Evolutionary conservation across 2,797 vertebrate species (phyloP).

Genomic region (Ctenosaura bakeri): DNA sequence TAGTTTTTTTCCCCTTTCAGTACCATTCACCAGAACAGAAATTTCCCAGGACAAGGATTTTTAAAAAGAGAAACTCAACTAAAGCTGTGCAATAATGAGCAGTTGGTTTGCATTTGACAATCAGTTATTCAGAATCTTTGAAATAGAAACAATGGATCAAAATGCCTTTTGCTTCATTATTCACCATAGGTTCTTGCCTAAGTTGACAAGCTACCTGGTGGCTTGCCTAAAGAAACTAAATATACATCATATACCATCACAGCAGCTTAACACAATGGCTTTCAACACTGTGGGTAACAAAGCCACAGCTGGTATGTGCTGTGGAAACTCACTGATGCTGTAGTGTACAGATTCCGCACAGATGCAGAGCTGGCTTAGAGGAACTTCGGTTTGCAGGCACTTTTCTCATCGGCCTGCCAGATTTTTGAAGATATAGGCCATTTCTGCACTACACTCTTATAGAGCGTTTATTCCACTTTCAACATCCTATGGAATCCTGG

Average conservation of each 20-base stretch:
- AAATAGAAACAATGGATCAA: background rate
- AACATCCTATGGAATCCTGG: no score
- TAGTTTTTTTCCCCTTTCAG: background rate
- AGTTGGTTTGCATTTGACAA: background rate
- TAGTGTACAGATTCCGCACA: conserved; percentile 9
- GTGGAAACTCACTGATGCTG: conserved; percentile 26
- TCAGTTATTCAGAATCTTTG: conserved; percentile 8
- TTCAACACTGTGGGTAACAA: conserved; percentile 38
- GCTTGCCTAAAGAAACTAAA: conserved; percentile 5
- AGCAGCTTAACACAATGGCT: background rate
- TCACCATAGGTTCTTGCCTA: background rate
- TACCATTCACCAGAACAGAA: background rate
- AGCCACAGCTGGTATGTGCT: conserved; percentile 44
- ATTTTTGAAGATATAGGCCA: background rate
- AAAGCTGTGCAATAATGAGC: background rate
- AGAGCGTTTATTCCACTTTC: no score
- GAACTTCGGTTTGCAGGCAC: background rate
- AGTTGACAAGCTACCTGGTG: background rate
- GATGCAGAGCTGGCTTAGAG: background rate
- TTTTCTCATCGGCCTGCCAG: background rate
- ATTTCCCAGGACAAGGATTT: background rate
- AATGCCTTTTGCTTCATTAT: conserved; percentile 9
- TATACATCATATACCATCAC: background rate
- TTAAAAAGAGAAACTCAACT: background rate
- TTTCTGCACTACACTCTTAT: no score